Percentiles rank a stretch among this genome's conserved stretches.
These are phyloP conservation scores for Atta cephalotes DNA, from an alignment of 1,140 invertebrate species.

Conservation along the genomic window DNA sequence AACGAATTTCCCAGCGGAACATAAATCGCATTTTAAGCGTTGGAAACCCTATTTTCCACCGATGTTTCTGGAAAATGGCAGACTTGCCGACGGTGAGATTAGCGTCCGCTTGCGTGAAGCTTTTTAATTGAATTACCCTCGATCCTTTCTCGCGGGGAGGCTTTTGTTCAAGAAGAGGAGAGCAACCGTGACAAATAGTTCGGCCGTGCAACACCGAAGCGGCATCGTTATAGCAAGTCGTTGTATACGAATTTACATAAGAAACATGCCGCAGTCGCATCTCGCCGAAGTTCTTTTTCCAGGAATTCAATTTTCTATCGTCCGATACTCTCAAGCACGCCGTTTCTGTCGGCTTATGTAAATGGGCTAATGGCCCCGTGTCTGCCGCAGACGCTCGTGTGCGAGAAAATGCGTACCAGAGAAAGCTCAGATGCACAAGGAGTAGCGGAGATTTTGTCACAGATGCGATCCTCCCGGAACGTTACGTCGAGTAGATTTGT, in stretches of 20 bases:
- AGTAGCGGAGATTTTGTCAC: constrained; percentile 14
- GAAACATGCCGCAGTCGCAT: constrained; percentile 22
- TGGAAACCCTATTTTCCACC: constrained; percentile 56
- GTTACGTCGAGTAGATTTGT: neutral
- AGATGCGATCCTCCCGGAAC: neutral
- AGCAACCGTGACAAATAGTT: constrained; percentile 38
- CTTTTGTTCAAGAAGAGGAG: neutral
- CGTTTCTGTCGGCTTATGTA: constrained; percentile 67
- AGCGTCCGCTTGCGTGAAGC: constrained; percentile 1
- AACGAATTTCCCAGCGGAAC: constrained; percentile 64
- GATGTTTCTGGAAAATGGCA: constrained; percentile 39
- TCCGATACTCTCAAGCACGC: constrained; percentile 58
- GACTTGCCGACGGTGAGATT: constrained; percentile 17
- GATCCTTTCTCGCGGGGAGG: neutral
- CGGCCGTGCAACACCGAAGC: neutral
- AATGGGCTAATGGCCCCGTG: constrained; percentile 53
- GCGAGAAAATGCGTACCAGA: constrained; percentile 2
- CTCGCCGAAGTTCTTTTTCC: constrained; percentile 46
- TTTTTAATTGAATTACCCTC: constrained; percentile 50
- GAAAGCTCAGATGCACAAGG: constrained; percentile 13
- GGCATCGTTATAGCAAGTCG: constrained; percentile 21
- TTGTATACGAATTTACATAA: constrained; percentile 65
- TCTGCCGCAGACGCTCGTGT: neutral
- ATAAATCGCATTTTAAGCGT: constrained; percentile 68
- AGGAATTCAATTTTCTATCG: constrained; percentile 69